Percentiles rank a stretch among this genome's conserved stretches.
Evolutionary conservation across 2,797 vertebrate species (phyloP).

Genomic region (Myotis myotis): DNA sequence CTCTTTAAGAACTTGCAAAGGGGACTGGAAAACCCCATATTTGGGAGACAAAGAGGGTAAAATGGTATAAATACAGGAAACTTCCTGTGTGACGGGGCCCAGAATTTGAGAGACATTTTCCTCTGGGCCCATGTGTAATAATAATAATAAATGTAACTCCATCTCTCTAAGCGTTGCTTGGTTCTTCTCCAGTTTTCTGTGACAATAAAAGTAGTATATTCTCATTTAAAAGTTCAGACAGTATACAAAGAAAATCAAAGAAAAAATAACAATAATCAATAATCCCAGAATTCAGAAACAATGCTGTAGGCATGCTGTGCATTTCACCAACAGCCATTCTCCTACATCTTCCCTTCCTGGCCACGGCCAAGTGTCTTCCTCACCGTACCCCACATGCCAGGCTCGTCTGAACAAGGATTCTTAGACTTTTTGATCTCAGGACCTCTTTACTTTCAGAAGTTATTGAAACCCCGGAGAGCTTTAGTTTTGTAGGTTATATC

Average conservation of each 20-base stretch:
- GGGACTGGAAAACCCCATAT: too few relatives aligned
- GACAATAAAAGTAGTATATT: background rate
- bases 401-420: background rate
- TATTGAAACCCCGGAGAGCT: background rate
- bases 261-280: background rate
- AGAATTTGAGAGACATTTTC: too few relatives aligned
- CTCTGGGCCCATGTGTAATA: too few relatives aligned
- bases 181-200: too few relatives aligned
- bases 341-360: background rate
- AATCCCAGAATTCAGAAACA: background rate
- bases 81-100: too few relatives aligned
- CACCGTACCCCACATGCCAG: too few relatives aligned
- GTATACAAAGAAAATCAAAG: background rate
- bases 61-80: too few relatives aligned
- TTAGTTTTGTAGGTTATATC: background rate
- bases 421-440: background rate
- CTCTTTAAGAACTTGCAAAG: too few relatives aligned
- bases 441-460: background rate
- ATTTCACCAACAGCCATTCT: background rate
- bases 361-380: background rate
- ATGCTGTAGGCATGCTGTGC: too few relatives aligned
- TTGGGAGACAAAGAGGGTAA: too few relatives aligned
- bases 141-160: too few relatives aligned
- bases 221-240: background rate
- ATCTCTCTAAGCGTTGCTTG: too few relatives aligned